Percentiles rank a stretch among this genome's conserved stretches.
These are phyloP conservation scores for Dexiosoma caninum DNA, from an alignment of 2,888 invertebrate species.

Conservation along the genomic window DNA sequence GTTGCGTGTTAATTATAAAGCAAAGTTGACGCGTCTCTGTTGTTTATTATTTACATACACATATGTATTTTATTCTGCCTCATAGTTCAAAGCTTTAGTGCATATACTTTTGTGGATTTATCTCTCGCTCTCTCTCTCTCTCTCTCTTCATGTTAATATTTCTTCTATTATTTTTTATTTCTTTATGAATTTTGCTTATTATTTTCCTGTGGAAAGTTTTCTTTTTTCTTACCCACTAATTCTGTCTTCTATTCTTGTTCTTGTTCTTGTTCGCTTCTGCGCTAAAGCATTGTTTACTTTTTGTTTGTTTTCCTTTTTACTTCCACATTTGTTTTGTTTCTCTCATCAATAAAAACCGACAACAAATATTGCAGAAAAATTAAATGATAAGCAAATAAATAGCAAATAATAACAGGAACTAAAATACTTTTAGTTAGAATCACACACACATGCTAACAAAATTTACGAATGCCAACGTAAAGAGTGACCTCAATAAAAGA, in stretches of 20 bases:
- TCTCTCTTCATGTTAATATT: no score
- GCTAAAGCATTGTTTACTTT: conserved; percentile 30
- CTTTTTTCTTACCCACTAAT: no score
- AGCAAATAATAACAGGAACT: conserved; percentile 2
- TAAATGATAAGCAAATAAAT: conserved; percentile 7
- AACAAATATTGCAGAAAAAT: conserved; percentile 16
- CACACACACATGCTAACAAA: conserved; percentile 15
- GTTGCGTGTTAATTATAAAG: no score
- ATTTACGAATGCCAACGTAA: conserved; percentile 39
- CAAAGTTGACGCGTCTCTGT: no score
- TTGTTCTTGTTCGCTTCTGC: conserved; percentile 18
- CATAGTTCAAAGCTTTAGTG: no score
- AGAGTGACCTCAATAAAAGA: conserved; percentile 57
- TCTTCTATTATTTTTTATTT: no score
- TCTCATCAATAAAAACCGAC: conserved; percentile 41
- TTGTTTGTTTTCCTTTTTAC: conserved; percentile 1
- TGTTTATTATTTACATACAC: no score
- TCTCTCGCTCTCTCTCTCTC: no score
- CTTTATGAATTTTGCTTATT: no score
- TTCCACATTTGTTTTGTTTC: neutral
- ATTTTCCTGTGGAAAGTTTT: no score
- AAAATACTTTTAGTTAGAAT: neutral
- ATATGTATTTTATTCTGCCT: no score
- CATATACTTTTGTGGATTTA: no score
- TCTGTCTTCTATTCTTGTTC: neutral